Evolutionary conservation across 2,797 vertebrate species (phyloP), one percentile per base, ranked within the genome.

Genomic region (Gambusia yucatana): DNA sequence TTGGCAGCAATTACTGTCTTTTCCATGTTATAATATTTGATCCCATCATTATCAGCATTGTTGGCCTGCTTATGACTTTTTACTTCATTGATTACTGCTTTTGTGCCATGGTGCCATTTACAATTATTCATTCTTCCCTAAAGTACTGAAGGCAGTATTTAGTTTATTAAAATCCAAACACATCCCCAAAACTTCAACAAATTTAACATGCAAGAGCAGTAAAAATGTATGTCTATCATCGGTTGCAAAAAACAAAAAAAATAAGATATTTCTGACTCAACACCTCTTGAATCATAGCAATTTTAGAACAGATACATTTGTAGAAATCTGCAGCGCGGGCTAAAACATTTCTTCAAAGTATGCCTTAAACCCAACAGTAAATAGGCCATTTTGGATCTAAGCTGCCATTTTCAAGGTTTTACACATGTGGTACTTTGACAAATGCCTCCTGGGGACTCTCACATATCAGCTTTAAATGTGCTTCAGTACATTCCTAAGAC

Each of bases 1-100:
- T 48, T 55, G 46, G 69, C 82, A 73, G 65, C 71, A 61, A 47
- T 30, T 55, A 76, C 72, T 86, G 78, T 75, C 47, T 4, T 72
- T 48, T 36, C 2, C 17, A 50, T 20, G 17, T 33, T 33, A 33
- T 41, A 28, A 1, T 5, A 30, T 33, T 48, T 72, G 2, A 30
- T 47, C n/a, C n/a, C 43, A 72, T 28, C 16, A 47, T 46, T 7
- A 30, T 72, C 13, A 47, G 1, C 3, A 67, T 22, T 67, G 36
- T 41, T 41, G 36, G 1, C 20, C 63, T 67, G 36, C 10, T 11
- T 67, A 4, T 4, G 2, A 41, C 20, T 67, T 41, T 41, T 41
- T 41, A 11, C 41, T 22, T 1, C 4, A 25, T 25, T 25, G 63
- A 41, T 67, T 4, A 67, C 22, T 43, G 9, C 8, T 41, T 67